Evolutionary conservation across 2,113 vertebrate species (phyloP), one percentile per base, ranked within the genome.

Genomic region (Atlantisia rogersi): DNA sequence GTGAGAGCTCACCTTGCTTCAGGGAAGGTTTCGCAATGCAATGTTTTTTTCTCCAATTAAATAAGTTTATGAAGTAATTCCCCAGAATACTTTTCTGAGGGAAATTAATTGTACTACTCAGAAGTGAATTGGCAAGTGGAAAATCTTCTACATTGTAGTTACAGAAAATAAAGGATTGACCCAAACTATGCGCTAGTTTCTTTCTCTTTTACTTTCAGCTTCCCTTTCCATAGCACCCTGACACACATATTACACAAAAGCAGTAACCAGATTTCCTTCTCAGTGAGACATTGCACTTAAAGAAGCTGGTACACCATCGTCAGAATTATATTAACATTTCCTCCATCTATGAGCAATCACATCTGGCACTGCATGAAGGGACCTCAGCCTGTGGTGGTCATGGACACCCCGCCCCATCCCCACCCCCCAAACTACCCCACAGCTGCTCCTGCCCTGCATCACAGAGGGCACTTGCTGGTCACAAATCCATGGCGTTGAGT

Each of bases 291-390:
- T 1, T 4, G 7, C 2, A 2, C 24, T 71, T 40, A 10, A 58
- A 65, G 26, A 14, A 48, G 18, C 21, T 6, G 28, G 26, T 77
- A 55, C 21, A 3, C 0, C 1, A 6, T 0, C 40, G 15, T 17
- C 60, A 56, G 39, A 79, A 78, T 15, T 10, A 32, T 14, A n/a
- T 10, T 29, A 39, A 4, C 42, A 19, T 19, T 24, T 42, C 18
- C 31, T 42, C 40, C 37, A 9, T 9, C 26, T n/a, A 5, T 10
- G 14, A 21, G 29, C 0, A 0, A 26, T 62, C 29, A 16, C 73
- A 50, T 10, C 53, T 68, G 32, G 18, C 0, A 0, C 39, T 15
- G 24, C 3, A 0, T 1, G 0, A 31, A 74, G 29, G 29, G 52
- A 75, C 14, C 44, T 79, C 50, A 69, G 24, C n/a, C 26, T 60